Base-by-base conservation (phyloP, 2,113 vertebrate genomes). In the Cinclus cinclus region DNA sequence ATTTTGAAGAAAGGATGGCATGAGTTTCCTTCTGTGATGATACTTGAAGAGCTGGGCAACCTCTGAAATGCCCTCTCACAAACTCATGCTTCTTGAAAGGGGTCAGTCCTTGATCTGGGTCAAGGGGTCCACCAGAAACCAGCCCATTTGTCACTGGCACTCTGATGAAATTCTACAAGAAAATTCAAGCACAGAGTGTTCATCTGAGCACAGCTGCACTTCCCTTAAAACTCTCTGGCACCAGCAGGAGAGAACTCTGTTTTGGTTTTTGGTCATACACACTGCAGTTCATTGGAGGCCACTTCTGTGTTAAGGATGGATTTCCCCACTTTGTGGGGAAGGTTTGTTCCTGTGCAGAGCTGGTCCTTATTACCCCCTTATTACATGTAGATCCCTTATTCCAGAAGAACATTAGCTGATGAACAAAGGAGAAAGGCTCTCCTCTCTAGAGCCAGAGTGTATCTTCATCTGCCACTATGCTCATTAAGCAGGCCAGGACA, bases 111-210 rank as follows among this genome's bases (percentile, higher is more conserved):
- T 4, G 3, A 63, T 73, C 35, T 37, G 35, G 35, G 35, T 37
- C 35, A 37, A 37, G 35, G 35, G 35, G 35, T 37, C 35, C 35
- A 55, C 75, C 8, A 13, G 95, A 96, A 92, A 56, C 64, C 87
- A 93, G 77, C 35, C 47, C 79, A 28, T 89, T 94, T 96, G 60
- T 93, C 96, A 89, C 90, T 84, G 65, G 63, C 69, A 81, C 90
- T 79, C 70, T 81, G 79, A 75, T 82, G 30, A 52, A 87, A 94
- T 89, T 95, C 81, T 92, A 52, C 74, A 56, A 46, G 31, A 22
- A 70, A 81, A 13, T 68, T 47, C 42, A 27, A 85, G 37, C 49
- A n/a, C 28, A 46, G 21, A 53, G 46, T 71, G 84, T 62, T 95
- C 85, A 73, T 80, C 70, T 39, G 62, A 15, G 33, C 0, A 10